These are phyloP conservation scores for Elmis aenea DNA, from an alignment of 2,888 invertebrate species.

Conservation along the genomic window DNA sequence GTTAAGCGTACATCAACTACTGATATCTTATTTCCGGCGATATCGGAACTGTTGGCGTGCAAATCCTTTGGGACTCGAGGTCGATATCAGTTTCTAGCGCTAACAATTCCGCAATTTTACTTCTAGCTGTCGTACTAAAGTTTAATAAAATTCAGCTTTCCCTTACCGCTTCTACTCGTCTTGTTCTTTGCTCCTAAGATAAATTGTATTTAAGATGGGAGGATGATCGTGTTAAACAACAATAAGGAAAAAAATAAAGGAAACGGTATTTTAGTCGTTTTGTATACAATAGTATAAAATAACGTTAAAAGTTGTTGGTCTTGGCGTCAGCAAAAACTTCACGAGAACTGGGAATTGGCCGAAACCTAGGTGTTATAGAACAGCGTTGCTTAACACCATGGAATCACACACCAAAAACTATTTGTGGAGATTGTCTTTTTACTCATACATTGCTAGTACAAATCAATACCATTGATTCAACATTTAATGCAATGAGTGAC, in stretches of 20 bases:
- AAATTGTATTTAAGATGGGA: too few relatives aligned
- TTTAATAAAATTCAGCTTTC: conserved; percentile 46
- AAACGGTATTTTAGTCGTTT: too few relatives aligned
- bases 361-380: conserved; percentile 30
- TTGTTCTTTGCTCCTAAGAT: too few relatives aligned
- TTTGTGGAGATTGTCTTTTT: too few relatives aligned
- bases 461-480: too few relatives aligned
- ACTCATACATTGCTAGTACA: too few relatives aligned
- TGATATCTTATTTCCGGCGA: conserved; percentile 42
- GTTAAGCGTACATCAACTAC: conserved; percentile 28
- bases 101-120: conserved; percentile 50
- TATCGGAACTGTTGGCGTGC: conserved; percentile 46
- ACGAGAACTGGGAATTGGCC: conserved; percentile 30
- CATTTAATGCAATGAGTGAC: too few relatives aligned
- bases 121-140: conserved; percentile 47
- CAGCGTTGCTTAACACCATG: conserved; percentile 29
- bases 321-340: conserved; percentile 27
- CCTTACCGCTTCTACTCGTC: conserved; percentile 20
- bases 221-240: too few relatives aligned
- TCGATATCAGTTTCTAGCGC: conserved; percentile 47
- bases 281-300: conserved; percentile 16
- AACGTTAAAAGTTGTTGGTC: conserved; percentile 16
- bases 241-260: too few relatives aligned
- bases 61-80: conserved; percentile 41
- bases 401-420: neutral